Base-by-base conservation (phyloP, 2,888 invertebrate species). In the Leistus spinibarbis region DNA sequence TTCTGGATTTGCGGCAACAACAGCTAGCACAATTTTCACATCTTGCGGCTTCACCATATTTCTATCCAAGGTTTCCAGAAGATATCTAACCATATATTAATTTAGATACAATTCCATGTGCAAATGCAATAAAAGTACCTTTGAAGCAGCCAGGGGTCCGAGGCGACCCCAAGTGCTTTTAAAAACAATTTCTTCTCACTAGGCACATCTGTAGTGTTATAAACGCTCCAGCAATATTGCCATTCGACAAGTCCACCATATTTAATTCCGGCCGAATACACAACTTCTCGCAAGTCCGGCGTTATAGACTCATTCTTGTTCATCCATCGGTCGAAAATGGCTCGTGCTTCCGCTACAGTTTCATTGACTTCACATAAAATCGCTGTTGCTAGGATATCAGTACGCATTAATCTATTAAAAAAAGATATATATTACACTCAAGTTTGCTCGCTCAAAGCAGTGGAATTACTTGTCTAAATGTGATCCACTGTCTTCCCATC, bases 71-170 rank as follows among this genome's bases (percentile, higher is more conserved):
- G 92, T 91, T 77, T 92, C 90, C 67, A 93, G 88, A 67, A 95
- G 89, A 86, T 94, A 93, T 83, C 93, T 93, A n/a, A n/a, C n/a
- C n/a, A n/a, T n/a, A n/a, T n/a, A n/a, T n/a, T n/a, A n/a, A n/a
- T n/a, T n/a, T n/a, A n/a, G n/a, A n/a, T n/a, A n/a, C n/a, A n/a
- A n/a, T n/a, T n/a, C n/a, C n/a, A 83, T 19, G 9, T 65, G 16
- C 22, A 76, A 20, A 4, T 9, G 56, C 2, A 16, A 54, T 54
- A 16, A 16, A 56, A 13, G n/a, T 2, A 93, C 90, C 93, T 90
- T 83, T 93, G 92, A 54, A 95, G 88, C 22, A 95, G 87, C 95
- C 95, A 95, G 27, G 93, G 92, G 83, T 95, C 92, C 0, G 88
- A 86, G 0, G 93, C 89, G 53, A 92, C 89, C 0, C 93, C 91